phyloP scores from a whole-genome alignment of 2,888 invertebrate genomes.

The Morinoia aosen region DNA sequence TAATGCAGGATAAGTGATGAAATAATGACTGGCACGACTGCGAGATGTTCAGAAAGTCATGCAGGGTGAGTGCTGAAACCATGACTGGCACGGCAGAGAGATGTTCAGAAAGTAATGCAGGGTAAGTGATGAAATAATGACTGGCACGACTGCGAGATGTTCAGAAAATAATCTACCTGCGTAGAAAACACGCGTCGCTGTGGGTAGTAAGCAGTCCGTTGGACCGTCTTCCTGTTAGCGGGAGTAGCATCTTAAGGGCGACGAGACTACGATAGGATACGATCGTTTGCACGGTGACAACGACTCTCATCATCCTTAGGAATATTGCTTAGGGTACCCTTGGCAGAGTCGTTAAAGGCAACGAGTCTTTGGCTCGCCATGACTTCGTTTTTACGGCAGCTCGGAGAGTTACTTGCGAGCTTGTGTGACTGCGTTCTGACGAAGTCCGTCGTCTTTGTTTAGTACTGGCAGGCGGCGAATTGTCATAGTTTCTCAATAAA shows the following conservation, averaged over 20 bases:
- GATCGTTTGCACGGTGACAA: constrained; percentile 41
- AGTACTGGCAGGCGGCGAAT: neutral
- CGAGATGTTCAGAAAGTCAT: too few species aligned
- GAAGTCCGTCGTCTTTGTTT: neutral
- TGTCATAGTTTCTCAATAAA: neutral
- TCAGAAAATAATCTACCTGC: neutral
- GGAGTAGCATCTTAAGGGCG: neutral
- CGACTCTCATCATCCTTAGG: constrained; percentile 31
- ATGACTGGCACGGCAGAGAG: too few species aligned
- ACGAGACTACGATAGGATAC: constrained; percentile 17
- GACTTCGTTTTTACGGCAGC: neutral
- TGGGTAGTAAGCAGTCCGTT: neutral
- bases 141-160: neutral
- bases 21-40: too few species aligned
- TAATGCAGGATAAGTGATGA: too few species aligned
- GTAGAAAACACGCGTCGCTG: neutral
- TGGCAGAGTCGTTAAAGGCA: constrained; percentile 14
- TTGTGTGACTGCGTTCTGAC: neutral
- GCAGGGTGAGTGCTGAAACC: too few species aligned
- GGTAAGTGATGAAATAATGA: too few species aligned
- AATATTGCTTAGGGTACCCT: constrained; percentile 36
- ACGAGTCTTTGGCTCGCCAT: constrained; percentile 44
- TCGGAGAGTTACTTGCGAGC: constrained; percentile 27
- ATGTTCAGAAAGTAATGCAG: too few species aligned
- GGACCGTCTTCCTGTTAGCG: neutral